Percentiles rank a stretch among this genome's conserved stretches.
These are phyloP conservation scores for Rhagoletis pomonella DNA, from an alignment of 1,140 invertebrate species.

Conservation along the genomic window DNA sequence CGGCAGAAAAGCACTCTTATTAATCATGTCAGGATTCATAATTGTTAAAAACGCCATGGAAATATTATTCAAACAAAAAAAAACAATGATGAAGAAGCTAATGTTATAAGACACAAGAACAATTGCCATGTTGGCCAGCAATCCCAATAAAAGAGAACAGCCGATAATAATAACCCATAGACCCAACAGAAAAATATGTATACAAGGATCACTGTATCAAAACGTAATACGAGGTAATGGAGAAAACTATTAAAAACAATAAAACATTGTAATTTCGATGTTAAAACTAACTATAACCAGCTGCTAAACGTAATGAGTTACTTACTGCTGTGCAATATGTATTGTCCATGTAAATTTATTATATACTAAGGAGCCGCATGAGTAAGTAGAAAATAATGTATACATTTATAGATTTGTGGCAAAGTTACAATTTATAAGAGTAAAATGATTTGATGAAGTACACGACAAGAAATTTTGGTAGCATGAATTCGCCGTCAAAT, in stretches of 20 bases:
- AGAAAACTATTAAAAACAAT: neutral
- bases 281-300: conserved; percentile 43
- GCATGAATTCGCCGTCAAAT: too few species aligned
- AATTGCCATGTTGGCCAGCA: neutral
- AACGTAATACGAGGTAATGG: neutral
- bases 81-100: neutral
- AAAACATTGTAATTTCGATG: conserved; percentile 18
- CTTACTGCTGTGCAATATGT: conserved; percentile 73
- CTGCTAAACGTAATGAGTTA: conserved; percentile 50
- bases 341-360: conserved; percentile 57
- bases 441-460: too few species aligned
- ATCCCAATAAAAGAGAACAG: neutral
- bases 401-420: neutral
- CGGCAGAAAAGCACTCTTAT: conserved; percentile 72
- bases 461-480: too few species aligned
- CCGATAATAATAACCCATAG: conserved; percentile 31
- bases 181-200: neutral
- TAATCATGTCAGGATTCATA: conserved; percentile 72
- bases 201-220: neutral
- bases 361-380: conserved; percentile 30
- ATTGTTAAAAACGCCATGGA: conserved; percentile 56
- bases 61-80: conserved; percentile 8
- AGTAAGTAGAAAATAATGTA: neutral
- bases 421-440: too few species aligned
- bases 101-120: neutral